A percentile compares a stretch with the other conserved stretches of the same genome.
Evolutionary conservation across 2,113 vertebrate species (phyloP).

Genomic region (Ibidorhyncha struthersii): DNA sequence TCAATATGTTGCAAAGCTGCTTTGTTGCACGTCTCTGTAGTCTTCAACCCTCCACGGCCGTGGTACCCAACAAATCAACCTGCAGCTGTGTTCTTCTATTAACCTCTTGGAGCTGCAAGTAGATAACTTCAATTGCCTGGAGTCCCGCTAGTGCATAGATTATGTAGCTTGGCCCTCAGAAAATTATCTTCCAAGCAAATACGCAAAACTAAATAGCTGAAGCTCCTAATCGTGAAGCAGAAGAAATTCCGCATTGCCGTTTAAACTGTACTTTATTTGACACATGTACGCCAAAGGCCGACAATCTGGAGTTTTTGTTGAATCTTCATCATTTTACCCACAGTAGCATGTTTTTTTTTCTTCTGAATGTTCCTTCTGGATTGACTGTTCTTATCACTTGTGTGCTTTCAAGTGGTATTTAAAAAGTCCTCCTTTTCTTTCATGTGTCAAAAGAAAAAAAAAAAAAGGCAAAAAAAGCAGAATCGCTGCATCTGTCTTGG

Average conservation of each 20-base stretch:
- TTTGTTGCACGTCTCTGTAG: background rate
- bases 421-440: background rate
- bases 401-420: background rate
- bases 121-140: background rate
- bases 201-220: background rate
- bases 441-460: rapidly evolving
- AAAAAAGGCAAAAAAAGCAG: background rate
- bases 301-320: background rate
- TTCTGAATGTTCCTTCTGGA: background rate
- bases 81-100: background rate
- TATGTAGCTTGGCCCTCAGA: background rate
- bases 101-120: background rate
- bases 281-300: rapidly evolving
- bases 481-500: background rate
- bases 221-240: background rate
- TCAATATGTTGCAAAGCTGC: background rate
- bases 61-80: background rate
- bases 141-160: background rate
- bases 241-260: background rate
- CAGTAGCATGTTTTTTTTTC: background rate
- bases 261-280: background rate
- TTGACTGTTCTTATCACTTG: background rate
- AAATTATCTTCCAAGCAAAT: background rate
- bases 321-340: background rate
- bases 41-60: background rate